phyloP scores from a whole-genome alignment of 2,113 vertebrate genomes.

The Dasyurus viverrinus region DNA sequence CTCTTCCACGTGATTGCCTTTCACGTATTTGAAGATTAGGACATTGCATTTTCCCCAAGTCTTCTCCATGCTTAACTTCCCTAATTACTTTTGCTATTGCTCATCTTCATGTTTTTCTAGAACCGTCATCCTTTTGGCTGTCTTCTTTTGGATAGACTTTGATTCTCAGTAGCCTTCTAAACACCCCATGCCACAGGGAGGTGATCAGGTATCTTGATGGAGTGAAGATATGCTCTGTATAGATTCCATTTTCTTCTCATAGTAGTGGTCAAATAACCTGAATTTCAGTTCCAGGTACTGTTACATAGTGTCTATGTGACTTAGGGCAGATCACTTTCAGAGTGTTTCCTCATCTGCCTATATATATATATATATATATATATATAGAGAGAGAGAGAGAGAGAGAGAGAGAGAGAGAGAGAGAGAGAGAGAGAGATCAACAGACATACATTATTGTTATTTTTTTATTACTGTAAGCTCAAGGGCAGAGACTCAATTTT shows the following conservation, averaged over 20 bases:
- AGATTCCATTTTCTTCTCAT: background rate
- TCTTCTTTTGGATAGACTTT: background rate
- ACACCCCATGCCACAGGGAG: background rate
- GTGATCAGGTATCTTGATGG: too few species aligned
- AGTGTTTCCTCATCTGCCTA: constrained; percentile 6
- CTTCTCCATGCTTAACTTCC: too few species aligned
- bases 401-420: too few species aligned
- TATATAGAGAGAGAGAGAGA: too few species aligned
- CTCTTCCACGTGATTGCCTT: too few species aligned
- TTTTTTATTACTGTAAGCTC: background rate
- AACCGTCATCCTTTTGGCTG: too few species aligned
- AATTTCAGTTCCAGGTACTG: background rate
- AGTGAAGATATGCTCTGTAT: background rate
- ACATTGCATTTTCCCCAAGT: too few species aligned
- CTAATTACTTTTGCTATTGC: too few species aligned
- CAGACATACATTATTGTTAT: background rate
- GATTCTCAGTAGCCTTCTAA: background rate
- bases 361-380: too few species aligned
- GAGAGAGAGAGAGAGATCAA: too few species aligned
- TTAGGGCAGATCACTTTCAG: background rate
- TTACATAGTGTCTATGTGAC: background rate
- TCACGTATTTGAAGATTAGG: too few species aligned
- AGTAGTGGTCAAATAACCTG: background rate
- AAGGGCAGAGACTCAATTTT: background rate
- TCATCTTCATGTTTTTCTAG: too few species aligned